phyloP scores from a whole-genome alignment of 1,140 invertebrate species.

The Philopotamus ludificatus region DNA sequence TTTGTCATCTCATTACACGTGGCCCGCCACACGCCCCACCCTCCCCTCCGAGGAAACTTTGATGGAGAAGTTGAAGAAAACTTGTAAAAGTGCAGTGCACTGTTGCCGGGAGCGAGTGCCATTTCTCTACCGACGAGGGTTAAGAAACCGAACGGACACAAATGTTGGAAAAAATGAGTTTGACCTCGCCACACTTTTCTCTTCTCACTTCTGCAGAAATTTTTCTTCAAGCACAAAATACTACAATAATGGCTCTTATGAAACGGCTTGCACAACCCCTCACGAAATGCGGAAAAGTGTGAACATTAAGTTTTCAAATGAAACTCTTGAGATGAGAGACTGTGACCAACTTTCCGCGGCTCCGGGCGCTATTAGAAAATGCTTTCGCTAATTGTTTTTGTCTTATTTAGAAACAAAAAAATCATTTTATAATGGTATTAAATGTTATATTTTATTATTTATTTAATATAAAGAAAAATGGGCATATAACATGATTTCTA shows the following conservation, averaged over 20 bases:
- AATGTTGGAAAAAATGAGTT: constrained; percentile 2
- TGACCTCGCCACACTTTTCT: not conserved
- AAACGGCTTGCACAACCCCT: not conserved
- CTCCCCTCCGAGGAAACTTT: constrained; percentile 7
- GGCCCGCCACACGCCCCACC: not conserved
- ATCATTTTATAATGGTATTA: too few species aligned
- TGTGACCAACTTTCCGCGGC: not conserved
- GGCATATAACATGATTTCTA: too few species aligned
- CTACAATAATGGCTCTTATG: not conserved
- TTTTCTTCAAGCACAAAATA: not conserved
- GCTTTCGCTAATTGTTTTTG: too few species aligned
- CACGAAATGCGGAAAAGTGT: constrained; percentile 2
- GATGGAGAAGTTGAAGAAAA: constrained; percentile 24
- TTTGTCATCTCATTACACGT: constrained; percentile 27
- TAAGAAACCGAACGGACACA: not conserved
- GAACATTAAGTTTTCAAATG: constrained; percentile 14
- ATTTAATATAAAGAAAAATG: too few species aligned
- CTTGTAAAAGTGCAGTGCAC: constrained; percentile 16
- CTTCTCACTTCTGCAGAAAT: not conserved
- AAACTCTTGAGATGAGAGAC: not conserved
- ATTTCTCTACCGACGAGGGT: constrained; percentile 5
- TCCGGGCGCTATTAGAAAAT: too few species aligned
- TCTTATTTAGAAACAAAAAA: too few species aligned
- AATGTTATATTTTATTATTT: too few species aligned
- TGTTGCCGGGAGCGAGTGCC: constrained; percentile 3